Conservation (phyloP, 2,797 vertebrate genomes). For the Mormyrops attenuatus region DNA sequence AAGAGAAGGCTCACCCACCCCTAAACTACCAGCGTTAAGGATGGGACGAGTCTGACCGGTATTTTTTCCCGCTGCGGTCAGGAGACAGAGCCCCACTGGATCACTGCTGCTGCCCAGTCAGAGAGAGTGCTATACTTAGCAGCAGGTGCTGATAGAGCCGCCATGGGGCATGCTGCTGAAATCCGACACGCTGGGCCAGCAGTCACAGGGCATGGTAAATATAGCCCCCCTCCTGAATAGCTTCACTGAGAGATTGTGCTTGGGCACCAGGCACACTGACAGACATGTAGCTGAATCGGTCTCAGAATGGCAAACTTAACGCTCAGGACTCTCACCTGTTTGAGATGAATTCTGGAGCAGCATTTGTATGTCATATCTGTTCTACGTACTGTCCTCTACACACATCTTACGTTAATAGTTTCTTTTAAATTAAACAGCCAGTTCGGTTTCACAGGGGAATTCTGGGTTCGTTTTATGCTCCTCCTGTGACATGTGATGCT, state of each 20-base stretch:
- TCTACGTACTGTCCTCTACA: slow-evolving; percentile 28
- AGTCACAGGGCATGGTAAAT: slow-evolving; percentile 73
- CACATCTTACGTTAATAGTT: not conserved
- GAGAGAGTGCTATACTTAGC: slow-evolving; percentile 61
- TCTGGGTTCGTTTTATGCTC: slow-evolving; percentile 31
- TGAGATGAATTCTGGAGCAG: not conserved
- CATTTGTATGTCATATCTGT: slow-evolving; percentile 14
- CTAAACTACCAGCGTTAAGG: slow-evolving; percentile 38
- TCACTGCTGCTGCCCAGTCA: slow-evolving; percentile 26
- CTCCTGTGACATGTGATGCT: slow-evolving; percentile 18
- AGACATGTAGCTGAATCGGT: not conserved
- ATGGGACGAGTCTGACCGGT: slow-evolving; percentile 44
- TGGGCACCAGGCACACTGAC: slow-evolving; percentile 31
- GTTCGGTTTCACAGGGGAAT: not conserved
- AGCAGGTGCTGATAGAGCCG: slow-evolving; percentile 73
- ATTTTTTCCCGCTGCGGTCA: slow-evolving; percentile 49
- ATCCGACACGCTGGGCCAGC: slow-evolving; percentile 69
- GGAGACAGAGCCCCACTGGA: slow-evolving; percentile 46
- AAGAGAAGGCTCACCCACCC: slow-evolving; percentile 51
- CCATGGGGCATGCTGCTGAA: slow-evolving; percentile 60
- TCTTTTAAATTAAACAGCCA: not conserved
- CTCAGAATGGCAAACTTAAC: not conserved
- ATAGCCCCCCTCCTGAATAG: slow-evolving; percentile 60
- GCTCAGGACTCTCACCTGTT: not conserved
- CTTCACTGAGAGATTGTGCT: slow-evolving; percentile 57